Conservation (phyloP, 64 coral and sea anemone species). For the Pocillopora verrucosa region DNA sequence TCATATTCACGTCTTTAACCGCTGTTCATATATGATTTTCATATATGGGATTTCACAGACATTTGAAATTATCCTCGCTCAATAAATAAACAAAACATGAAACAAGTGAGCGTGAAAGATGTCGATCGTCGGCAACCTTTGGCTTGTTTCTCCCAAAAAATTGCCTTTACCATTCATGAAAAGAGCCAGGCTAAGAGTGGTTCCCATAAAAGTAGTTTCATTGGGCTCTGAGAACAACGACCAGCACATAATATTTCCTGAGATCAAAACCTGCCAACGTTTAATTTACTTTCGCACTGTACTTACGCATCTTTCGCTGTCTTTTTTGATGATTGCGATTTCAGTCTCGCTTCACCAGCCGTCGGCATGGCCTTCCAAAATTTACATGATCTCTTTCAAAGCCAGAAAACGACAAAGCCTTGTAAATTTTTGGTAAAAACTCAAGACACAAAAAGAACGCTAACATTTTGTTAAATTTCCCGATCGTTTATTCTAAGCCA, state of each 20-base stretch:
- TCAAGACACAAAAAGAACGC: neutral
- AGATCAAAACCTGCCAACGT: no score
- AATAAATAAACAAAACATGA: no score
- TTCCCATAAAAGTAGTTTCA: no score
- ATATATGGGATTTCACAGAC: neutral
- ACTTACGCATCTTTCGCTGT: slow-evolving; percentile 26
- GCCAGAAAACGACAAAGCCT: neutral
- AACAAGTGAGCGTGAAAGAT: no score
- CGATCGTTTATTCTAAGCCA: slow-evolving; percentile 47
- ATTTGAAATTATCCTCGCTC: no score
- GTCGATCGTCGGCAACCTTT: no score
- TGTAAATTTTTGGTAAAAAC: neutral
- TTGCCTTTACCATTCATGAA: no score
- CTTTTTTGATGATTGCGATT: neutral
- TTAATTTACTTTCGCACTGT: no score
- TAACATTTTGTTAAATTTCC: slow-evolving; percentile 17
- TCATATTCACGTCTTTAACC: no score
- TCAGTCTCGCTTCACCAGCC: slow-evolving; percentile 25
- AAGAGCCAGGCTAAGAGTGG: no score
- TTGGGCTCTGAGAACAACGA: neutral
- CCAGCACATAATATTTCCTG: neutral
- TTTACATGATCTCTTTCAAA: neutral
- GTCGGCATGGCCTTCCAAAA: slow-evolving; percentile 21
- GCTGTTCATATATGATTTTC: neutral
- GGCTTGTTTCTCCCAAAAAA: no score